Conservation (phyloP, 2,888 invertebrate genomes). For the Sesamia inferens region DNA sequence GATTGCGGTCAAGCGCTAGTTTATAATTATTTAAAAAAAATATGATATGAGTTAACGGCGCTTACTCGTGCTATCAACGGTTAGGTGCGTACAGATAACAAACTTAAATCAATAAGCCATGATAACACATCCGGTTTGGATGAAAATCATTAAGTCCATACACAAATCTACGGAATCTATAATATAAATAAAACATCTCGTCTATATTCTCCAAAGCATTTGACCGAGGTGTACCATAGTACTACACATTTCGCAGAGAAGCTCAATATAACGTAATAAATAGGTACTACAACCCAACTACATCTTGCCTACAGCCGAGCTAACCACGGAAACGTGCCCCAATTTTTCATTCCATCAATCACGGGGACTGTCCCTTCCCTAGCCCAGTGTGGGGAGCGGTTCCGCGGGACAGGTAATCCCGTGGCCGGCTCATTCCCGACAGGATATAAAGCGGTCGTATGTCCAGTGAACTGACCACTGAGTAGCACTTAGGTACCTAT, state of each 20-base stretch:
- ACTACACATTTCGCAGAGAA: neutral
- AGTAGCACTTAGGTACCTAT: neutral
- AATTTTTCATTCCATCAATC: slow-evolving; percentile 45
- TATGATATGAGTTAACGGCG: no score
- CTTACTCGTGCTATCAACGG: no score
- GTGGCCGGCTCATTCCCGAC: slow-evolving; percentile 56
- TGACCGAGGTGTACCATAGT: neutral
- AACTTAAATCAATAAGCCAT: no score
- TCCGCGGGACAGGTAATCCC: slow-evolving; percentile 47
- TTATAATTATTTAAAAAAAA: no score
- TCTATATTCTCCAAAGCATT: neutral
- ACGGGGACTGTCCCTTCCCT: slow-evolving; percentile 4
- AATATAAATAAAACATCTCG: neutral
- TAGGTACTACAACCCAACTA: neutral
- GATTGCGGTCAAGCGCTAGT: no score
- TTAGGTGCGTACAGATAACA: no score
- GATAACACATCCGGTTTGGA: neutral
- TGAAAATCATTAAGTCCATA: neutral
- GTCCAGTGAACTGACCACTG: slow-evolving; percentile 2
- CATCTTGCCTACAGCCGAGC: neutral
- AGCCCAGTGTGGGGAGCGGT: slow-evolving; percentile 25
- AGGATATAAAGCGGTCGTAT: slow-evolving; percentile 68
- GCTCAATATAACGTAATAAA: neutral
- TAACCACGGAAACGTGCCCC: slow-evolving; percentile 18
- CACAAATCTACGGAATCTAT: neutral